Conservation (phyloP, 2,888 invertebrate species). For the Trisateles emortualis region DNA sequence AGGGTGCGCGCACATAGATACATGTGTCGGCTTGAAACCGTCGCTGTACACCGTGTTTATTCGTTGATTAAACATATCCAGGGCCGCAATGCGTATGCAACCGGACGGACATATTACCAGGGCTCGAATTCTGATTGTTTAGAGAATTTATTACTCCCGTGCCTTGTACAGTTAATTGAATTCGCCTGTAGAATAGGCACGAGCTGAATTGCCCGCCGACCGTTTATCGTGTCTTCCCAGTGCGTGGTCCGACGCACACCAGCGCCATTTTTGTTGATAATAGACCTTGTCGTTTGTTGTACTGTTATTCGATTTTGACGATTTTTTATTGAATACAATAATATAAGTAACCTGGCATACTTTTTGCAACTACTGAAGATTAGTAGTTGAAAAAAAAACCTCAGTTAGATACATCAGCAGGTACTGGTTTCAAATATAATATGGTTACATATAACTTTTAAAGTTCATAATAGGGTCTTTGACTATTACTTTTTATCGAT, state of each 20-base stretch:
- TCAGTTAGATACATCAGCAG: too few species aligned
- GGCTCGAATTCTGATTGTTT: conserved; percentile 87
- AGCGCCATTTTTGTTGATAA: conserved; percentile 66
- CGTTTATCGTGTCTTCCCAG: conserved; percentile 78
- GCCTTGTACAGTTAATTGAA: conserved; percentile 87
- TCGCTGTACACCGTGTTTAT: conserved; percentile 75
- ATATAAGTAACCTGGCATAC: too few species aligned
- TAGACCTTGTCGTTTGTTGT: conserved; percentile 47
- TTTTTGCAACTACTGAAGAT: too few species aligned
- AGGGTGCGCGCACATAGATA: conserved; percentile 62
- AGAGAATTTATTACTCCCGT: conserved; percentile 86
- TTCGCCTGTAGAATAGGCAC: conserved; percentile 84
- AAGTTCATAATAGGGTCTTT: too few species aligned
- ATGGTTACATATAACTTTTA: too few species aligned
- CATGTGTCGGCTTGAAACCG: conserved; percentile 67
- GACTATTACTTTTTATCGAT: too few species aligned
- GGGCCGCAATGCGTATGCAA: conserved; percentile 85
- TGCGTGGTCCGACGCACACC: conserved; percentile 60
- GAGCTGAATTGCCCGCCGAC: conserved; percentile 76
- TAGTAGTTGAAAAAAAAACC: too few species aligned
- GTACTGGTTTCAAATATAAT: too few species aligned
- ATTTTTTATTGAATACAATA: conserved; percentile 8
- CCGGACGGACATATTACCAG: conserved; percentile 84
- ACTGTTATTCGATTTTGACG: conserved; percentile 40
- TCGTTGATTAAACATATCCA: conserved; percentile 84